Percentiles rank a stretch among this genome's conserved stretches.
These are phyloP conservation scores for Tillus elongatus DNA, from an alignment of 2,888 invertebrate genomes.

Conservation along the genomic window DNA sequence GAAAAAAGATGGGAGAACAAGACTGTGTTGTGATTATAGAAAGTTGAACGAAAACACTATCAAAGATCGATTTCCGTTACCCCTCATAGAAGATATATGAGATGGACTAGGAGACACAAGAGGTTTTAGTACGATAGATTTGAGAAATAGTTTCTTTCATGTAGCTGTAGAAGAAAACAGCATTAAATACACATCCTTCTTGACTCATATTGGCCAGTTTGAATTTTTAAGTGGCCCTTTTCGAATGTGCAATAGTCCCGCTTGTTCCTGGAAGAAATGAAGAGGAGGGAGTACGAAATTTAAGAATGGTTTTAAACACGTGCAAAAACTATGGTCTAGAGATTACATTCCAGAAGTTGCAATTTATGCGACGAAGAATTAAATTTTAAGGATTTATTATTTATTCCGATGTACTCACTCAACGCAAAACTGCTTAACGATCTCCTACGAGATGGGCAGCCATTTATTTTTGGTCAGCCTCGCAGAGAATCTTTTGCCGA, in stretches of 20 bases:
- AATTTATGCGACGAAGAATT: constrained; percentile 24
- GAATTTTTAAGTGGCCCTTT: constrained; percentile 37
- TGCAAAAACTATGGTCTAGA: constrained; percentile 22
- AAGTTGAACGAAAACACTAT: too few species aligned
- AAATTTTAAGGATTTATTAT: constrained; percentile 21
- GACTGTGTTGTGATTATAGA: too few species aligned
- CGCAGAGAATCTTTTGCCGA: too few species aligned
- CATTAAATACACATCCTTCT: constrained; percentile 16
- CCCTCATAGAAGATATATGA: constrained; percentile 15
- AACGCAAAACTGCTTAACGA: too few species aligned
- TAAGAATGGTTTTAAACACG: constrained; percentile 21
- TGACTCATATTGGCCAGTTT: constrained; percentile 32
- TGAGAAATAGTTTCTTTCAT: constrained; percentile 34
- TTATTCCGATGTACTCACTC: too few species aligned
- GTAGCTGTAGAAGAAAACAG: too few species aligned
- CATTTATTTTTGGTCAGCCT: too few species aligned
- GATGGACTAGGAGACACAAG: constrained; percentile 10
- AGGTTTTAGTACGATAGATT: constrained; percentile 28
- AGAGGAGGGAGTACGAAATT: constrained; percentile 21
- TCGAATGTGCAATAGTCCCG: constrained; percentile 35
- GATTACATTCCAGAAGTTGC: constrained; percentile 33
- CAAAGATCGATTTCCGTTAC: constrained; percentile 8
- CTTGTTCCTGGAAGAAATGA: constrained; percentile 27
- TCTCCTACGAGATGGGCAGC: too few species aligned
- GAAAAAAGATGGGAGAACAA: constrained; percentile 8